A percentile compares a stretch with the other conserved stretches of the same genome.
Conservation (phyloP, 35 echinoderm and acorn worm species). For the Strongylocentrotus purpuratus region DNA sequence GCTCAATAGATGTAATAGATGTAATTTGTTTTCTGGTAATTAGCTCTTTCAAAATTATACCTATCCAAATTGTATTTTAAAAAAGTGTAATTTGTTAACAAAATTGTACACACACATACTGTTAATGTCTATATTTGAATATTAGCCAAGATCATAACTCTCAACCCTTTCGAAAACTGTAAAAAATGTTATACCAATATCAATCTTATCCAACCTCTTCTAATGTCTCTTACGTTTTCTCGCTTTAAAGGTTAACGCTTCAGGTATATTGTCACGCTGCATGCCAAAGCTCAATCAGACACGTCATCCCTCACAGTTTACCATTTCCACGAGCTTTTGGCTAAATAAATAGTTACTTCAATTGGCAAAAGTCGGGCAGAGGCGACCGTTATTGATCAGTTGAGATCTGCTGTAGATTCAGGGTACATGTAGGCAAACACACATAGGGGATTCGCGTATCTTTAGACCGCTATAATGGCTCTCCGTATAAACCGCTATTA, state of each 20-base stretch:
- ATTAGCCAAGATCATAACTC: too few relatives aligned
- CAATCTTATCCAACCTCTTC: too few relatives aligned
- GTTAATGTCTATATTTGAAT: too few relatives aligned
- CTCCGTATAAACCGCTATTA: background rate
- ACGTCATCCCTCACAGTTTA: background rate
- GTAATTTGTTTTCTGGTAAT: too few relatives aligned
- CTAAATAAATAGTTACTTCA: constrained; percentile 5
- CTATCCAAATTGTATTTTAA: too few relatives aligned
- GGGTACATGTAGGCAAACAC: background rate
- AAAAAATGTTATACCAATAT: too few relatives aligned
- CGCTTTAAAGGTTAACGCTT: background rate
- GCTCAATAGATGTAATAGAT: too few relatives aligned
- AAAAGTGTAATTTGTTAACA: too few relatives aligned
- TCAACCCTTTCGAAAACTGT: too few relatives aligned
- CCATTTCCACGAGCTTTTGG: background rate
- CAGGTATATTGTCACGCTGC: background rate
- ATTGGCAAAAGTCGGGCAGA: background rate
- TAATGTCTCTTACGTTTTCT: too few relatives aligned
- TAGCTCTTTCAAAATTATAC: too few relatives aligned
- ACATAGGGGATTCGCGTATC: background rate
- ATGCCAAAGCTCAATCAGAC: background rate
- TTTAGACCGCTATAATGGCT: background rate
- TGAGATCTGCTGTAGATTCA: background rate
- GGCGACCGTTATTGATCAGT: background rate
- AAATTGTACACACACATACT: too few relatives aligned